Evolutionary conservation across 2,113 vertebrate genomes (phyloP).

Genomic region (Dolichallabes microphthalmus): DNA sequence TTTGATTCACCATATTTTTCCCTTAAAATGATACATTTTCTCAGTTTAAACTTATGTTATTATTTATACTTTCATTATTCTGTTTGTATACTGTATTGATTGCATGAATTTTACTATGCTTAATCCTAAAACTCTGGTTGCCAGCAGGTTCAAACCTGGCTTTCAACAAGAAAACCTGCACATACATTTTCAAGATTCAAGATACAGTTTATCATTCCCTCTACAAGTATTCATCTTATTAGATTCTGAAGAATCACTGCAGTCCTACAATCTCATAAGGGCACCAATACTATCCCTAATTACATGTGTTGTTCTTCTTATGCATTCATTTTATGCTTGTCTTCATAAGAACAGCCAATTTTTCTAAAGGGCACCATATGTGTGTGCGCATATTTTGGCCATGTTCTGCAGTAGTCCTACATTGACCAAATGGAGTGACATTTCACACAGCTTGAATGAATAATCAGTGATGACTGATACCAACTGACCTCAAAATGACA

Average conservation of each 20-base stretch:
- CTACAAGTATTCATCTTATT: background rate
- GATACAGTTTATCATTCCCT: background rate
- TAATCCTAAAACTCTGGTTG: background rate
- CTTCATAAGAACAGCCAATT: background rate
- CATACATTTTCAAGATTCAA: background rate
- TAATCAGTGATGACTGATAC: conserved; percentile 16
- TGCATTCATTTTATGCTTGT: background rate
- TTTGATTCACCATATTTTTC: no score
- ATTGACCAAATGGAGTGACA: conserved; percentile 26
- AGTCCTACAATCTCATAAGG: background rate
- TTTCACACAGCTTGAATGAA: conserved; percentile 19
- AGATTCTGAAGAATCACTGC: background rate
- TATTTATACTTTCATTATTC: no score
- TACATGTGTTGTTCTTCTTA: background rate
- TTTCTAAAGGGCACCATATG: conserved; percentile 2
- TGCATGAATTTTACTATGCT: background rate
- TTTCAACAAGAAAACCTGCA: background rate
- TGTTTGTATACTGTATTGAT: background rate
- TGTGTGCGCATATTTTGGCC: background rate
- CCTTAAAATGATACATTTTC: no score
- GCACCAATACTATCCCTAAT: background rate
- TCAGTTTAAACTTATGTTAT: no score
- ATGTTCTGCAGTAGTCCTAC: conserved; percentile 11
- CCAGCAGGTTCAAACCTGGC: background rate
- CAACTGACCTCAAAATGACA: conserved; percentile 36